Evolutionary conservation across 2,113 vertebrate genomes (phyloP), one percentile per base, ranked within the genome.

Genomic region (Ailuropoda melanoleuca): DNA sequence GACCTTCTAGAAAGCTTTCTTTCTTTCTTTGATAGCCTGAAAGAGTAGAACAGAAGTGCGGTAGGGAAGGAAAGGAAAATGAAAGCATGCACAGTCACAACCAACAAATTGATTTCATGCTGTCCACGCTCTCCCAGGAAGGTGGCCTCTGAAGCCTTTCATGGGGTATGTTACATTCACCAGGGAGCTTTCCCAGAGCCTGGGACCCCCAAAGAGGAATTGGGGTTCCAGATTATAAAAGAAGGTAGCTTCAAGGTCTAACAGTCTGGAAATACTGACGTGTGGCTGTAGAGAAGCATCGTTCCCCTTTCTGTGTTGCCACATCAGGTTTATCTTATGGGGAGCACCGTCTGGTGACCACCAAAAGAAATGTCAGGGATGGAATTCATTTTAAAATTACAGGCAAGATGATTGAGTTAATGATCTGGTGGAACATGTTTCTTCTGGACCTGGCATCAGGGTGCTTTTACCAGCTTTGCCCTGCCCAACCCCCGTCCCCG

Each of bases 351-450:
- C 53, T 37, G 39, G 82, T 37, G 72, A 64, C 64, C 75, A 77
- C 23, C n/a, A 39, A 58, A 75, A 75, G 77, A 95, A 96, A 92
- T 82, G 81, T 93, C 43, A 86, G n/a, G 88, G 62, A 72, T 6
- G 0, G 75, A 95, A 83, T 83, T 72, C 55, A 64, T 77, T 70
- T 84, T 97, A 75, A 84, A 88, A 72, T 81, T 84, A 64, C 10
- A 85, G 46, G 58, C 10, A 31, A 87, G 17, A 53, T 90, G 43
- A 85, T 55, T 91, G 62, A 60, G 64, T 82, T 95, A 90, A 92
- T 92, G 43, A 75, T 68, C 81, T 72, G 64, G 34, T 31, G 46
- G 60, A 88, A 70, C 9, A 60, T 39, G 87, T 55, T 88, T 87
- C 64, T 46, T 60, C 77, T 78, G 72, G 39, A 60, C 37, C 23